Conservation (phyloP, 2,888 invertebrate genomes). For the Trichogramma evanescens region DNA sequence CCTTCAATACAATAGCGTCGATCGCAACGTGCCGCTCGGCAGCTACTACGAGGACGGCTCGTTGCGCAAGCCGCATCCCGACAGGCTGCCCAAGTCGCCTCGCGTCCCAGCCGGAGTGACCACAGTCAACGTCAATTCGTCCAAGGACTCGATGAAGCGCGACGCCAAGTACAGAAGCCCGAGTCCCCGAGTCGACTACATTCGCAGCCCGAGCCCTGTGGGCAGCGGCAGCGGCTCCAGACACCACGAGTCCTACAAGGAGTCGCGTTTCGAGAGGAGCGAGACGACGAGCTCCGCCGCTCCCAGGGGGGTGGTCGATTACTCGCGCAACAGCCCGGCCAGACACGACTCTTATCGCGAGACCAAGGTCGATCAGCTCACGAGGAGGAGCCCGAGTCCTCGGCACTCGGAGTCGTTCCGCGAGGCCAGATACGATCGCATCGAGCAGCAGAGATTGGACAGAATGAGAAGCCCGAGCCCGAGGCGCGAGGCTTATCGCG, state of each 20-base stretch:
- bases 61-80: constrained; percentile 36
- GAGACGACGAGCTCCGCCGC: too few relatives aligned
- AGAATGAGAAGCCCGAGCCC: constrained; percentile 29
- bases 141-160: too few relatives aligned
- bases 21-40: constrained; percentile 47
- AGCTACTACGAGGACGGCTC: constrained; percentile 33
- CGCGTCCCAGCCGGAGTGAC: constrained; percentile 13
- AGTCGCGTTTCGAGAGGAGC: neutral
- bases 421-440: too few relatives aligned
- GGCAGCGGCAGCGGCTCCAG: constrained; percentile 5
- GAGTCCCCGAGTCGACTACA: constrained; percentile 7
- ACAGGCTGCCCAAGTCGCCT: constrained; percentile 34
- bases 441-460: constrained; percentile 12
- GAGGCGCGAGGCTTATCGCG: constrained; percentile 20
- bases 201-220: constrained; percentile 8
- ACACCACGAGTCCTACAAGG: constrained; percentile 18
- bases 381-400: too few relatives aligned
- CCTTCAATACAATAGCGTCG: constrained; percentile 53
- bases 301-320: too few relatives aligned
- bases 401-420: too few relatives aligned
- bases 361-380: too few relatives aligned
- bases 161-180: constrained; percentile 6
- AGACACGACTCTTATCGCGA: too few relatives aligned
- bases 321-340: too few relatives aligned
- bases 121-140: constrained; percentile 4